Percentiles rank a stretch among this genome's conserved stretches.
These are phyloP conservation scores for Drosophila leonis DNA, from an alignment of 2,888 invertebrate genomes.

Conservation along the genomic window DNA sequence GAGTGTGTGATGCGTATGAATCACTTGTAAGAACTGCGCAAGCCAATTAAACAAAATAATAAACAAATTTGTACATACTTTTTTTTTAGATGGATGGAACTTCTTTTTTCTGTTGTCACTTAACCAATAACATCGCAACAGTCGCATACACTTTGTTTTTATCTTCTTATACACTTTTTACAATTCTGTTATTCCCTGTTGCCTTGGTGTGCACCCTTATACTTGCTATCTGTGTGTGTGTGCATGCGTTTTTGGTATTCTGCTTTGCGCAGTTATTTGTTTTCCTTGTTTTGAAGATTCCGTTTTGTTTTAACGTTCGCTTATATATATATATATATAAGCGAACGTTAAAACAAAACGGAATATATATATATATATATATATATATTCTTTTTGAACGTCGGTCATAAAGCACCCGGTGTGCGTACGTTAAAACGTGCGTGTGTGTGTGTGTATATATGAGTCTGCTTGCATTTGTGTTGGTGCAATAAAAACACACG, in stretches of 20 bases:
- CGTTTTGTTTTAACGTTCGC: constrained; percentile 75
- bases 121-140: constrained; percentile 21
- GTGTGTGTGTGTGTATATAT: constrained; percentile 11
- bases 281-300: constrained; percentile 78
- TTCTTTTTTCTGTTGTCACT: background rate
- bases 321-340: constrained; percentile 27
- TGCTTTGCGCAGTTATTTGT: constrained; percentile 74
- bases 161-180: constrained; percentile 21
- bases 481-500: constrained; percentile 72
- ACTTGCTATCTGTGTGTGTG: constrained; percentile 8
- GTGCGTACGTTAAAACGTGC: constrained; percentile 27
- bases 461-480: constrained; percentile 26
- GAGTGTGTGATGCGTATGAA: constrained; percentile 54
- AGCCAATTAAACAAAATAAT: constrained; percentile 19
- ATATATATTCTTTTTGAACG: constrained; percentile 20
- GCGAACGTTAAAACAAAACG: too few relatives aligned
- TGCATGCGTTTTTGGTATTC: constrained; percentile 62
- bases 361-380: background rate
- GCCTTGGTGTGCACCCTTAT: constrained; percentile 18
- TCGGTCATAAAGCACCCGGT: constrained; percentile 43
- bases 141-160: constrained; percentile 23
- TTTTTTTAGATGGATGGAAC: too few relatives aligned
- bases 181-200: constrained; percentile 41
- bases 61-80: constrained; percentile 11
- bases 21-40: constrained; percentile 47